Base-by-base conservation (phyloP, 2,113 vertebrate species). In the Crocuta crocuta region DNA sequence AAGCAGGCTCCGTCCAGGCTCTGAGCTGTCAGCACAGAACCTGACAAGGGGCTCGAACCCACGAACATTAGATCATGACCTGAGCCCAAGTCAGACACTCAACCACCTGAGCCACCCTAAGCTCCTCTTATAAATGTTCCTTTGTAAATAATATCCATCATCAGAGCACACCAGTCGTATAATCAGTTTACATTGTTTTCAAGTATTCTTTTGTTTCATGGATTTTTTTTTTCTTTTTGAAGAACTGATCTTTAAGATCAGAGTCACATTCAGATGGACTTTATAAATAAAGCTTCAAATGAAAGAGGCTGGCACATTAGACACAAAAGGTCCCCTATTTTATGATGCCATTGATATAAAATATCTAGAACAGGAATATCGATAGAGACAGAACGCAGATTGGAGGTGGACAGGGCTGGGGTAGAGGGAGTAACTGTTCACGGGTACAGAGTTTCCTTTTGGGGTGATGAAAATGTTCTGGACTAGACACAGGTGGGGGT, bases 211-310 rank as follows among this genome's bases (percentile, higher is more conserved):
- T 0, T 26, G 7, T 89, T 24, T 58, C 21, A 7, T 84, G 43
- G 11, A 63, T 12, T 70, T 65, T 26, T 92, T 61, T 93, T 95
- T 95, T 43, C 26, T 95, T 79, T 96, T 43, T 50, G 4, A 79
- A 92, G 31, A 86, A 63, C 31, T 70, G 12, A 80, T 80, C 17
- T 95, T 94, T 90, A 35, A 17, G 70, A 35, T 95, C 50, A 35
- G 76, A 76, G 55, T 68, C 96, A 73, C 78, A 55, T 79, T 97
- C 83, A 85, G 16, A 94, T 76, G 88, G 96, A 70, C 89, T 96
- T 87, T 93, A 91, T 97, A 94, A 98, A 94, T 73, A 39, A 39
- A 39, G 92, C 94, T 94, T 81, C 33, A 61, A 61, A 70, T 89
- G 78, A 92, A 94, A 92, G 87, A 89, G 65, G 3, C 28, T 50